Evolutionary conservation across 1,140 invertebrate species (phyloP), one percentile per base, ranked within the genome.

Genomic region (Scaptomyza montana): DNA sequence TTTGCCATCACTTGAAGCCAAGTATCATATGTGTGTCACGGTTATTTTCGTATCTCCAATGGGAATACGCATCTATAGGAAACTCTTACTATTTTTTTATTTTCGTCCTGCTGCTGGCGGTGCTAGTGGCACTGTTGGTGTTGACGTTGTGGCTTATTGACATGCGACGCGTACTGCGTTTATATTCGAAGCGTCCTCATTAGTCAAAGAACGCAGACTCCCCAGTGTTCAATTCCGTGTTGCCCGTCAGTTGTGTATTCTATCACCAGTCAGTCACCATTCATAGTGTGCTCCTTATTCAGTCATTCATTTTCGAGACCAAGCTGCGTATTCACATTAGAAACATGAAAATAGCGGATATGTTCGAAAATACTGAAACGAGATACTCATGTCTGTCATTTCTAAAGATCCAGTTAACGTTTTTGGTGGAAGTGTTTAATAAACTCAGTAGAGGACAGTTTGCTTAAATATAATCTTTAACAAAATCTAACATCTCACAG

Each of bases 161-260:
- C 59, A 28, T 55, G 41, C 49, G 45, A 63, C 69, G 59, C 80
- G 60, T 25, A 64, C 43, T 71, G 69, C 70, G 51, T 71, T 71
- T 65, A 50, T 55, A 46, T 63, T 65, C 50, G 65, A 77, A 68
- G 74, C 54, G 51, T 50, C 13, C 61, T 79, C 74, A 81, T 81
- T 77, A 81, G 65, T 80, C 65, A 69, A 57, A 51, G 28, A 51
- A 65, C 28, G 51, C 47, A 43, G 30, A 59, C 55, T 59, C 53
- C 46, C 30, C 51, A 45, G 45, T n/a, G 12, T 21, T 53, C 9
- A 36, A 41, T 28, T 53, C 47, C 43, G 50, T 55, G 30, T 47
- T 41, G 56, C 51, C 64, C 39, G 56, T 46, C 60, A 45, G 53
- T 45, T 72, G 49, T 36, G 30, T 41, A 69, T 61, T 73, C 13